phyloP scores from a whole-genome alignment of 2,113 vertebrate genomes.

The Nestor notabilis region DNA sequence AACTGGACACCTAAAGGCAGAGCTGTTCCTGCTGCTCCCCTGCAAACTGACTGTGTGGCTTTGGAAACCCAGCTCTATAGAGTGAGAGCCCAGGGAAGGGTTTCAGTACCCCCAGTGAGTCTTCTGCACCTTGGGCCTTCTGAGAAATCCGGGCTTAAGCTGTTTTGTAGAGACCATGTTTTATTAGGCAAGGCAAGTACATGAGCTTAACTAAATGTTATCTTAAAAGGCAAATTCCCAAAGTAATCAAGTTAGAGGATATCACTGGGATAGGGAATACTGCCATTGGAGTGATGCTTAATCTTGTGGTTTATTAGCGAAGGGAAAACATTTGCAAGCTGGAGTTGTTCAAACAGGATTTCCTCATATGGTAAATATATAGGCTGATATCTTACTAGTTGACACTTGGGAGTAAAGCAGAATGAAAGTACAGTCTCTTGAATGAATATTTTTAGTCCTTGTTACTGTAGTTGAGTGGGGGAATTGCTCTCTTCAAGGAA shows the following conservation, averaged over 20 bases:
- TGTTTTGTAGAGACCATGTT: not conserved
- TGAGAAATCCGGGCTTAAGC: not conserved
- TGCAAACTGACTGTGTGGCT: accelerated
- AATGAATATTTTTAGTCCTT: not conserved
- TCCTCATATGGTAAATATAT: not conserved
- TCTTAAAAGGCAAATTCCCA: not conserved
- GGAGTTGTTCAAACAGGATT: not conserved
- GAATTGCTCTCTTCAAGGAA: not conserved
- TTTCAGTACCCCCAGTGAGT: not conserved
- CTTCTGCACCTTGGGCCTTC: not conserved
- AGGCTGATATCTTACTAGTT: not conserved
- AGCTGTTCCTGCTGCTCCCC: not conserved
- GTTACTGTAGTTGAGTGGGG: not conserved
- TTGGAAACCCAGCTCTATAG: accelerated
- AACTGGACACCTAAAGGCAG: not conserved
- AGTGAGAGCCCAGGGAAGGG: no score
- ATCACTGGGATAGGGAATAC: not conserved
- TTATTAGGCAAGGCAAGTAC: not conserved
- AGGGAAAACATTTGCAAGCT: not conserved
- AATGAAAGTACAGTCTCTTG: slow-evolving; percentile 9
- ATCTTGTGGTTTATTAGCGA: not conserved
- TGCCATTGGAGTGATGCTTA: not conserved
- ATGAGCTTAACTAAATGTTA: not conserved
- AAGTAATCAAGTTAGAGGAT: not conserved
- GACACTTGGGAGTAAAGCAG: not conserved